phyloP scores from a whole-genome alignment of 2,797 vertebrate species.

The Gadopsis marmoratus region DNA sequence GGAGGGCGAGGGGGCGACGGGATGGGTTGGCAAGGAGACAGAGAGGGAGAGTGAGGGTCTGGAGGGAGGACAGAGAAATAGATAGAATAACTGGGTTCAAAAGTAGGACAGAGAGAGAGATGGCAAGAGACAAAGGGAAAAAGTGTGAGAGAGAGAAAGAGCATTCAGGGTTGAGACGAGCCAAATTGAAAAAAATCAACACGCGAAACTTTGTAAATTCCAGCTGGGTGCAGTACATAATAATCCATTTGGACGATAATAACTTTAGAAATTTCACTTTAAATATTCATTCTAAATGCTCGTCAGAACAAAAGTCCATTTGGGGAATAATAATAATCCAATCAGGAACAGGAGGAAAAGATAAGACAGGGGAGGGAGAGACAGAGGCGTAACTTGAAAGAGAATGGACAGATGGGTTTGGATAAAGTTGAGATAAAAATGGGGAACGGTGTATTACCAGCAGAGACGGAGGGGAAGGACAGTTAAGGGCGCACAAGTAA shows the following conservation, averaged over 20 bases:
- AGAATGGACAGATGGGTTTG: constrained; percentile 47
- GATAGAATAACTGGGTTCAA: constrained; percentile 77
- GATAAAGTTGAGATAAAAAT: constrained; percentile 39
- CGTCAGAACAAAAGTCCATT: constrained; percentile 63
- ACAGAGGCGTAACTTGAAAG: constrained; percentile 36
- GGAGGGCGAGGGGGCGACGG: constrained; percentile 46
- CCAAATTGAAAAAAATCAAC: constrained; percentile 66
- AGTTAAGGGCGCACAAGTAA: constrained; percentile 43
- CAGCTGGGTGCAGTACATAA: constrained; percentile 60
- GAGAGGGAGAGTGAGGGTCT: constrained; percentile 66
- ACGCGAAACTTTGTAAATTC: constrained; percentile 66
- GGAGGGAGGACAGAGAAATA: constrained; percentile 70
- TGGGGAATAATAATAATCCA: constrained; percentile 68
- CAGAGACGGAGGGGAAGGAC: constrained; percentile 45
- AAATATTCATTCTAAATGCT: constrained; percentile 69
- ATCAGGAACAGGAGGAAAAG: constrained; percentile 57
- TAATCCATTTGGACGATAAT: constrained; percentile 69
- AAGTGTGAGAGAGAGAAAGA: constrained; percentile 32
- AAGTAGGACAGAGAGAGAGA: constrained; percentile 79
- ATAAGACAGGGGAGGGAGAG: constrained; percentile 40
- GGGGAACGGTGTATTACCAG: neutral
- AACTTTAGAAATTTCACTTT: constrained; percentile 61
- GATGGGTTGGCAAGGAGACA: constrained; percentile 63
- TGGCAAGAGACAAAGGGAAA: constrained; percentile 60
- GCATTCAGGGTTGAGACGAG: constrained; percentile 40